Conservation (phyloP, 1,140 invertebrate species). For the Periplaneta americana region DNA sequence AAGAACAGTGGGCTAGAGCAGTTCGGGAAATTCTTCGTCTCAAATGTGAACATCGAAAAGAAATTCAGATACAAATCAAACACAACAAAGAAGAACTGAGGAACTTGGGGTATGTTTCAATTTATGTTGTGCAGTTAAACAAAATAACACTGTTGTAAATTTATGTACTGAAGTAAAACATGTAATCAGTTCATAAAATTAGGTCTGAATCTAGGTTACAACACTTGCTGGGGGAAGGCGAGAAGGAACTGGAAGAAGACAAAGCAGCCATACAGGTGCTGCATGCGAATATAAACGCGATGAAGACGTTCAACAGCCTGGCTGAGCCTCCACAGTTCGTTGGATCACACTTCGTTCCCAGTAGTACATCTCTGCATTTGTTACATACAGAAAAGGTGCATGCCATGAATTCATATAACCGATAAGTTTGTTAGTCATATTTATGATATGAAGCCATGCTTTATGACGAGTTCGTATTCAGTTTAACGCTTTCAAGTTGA, state of each 20-base stretch:
- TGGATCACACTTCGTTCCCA: neutral
- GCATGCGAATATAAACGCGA: neutral
- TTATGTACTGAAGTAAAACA: too few species aligned
- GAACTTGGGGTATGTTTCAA: constrained; percentile 31
- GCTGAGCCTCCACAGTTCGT: neutral
- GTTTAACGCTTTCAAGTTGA: too few species aligned
- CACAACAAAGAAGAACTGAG: constrained; percentile 40
- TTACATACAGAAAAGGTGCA: neutral
- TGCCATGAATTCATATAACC: too few species aligned
- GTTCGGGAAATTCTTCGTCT: constrained; percentile 46
- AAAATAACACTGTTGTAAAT: neutral
- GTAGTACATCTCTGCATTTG: neutral
- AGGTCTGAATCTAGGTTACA: neutral
- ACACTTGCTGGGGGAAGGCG: neutral
- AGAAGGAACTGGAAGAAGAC: neutral
- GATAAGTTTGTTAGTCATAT: too few species aligned
- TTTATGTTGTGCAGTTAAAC: neutral
- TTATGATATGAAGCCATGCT: too few species aligned
- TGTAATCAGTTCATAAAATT: too few species aligned
- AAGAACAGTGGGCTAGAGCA: constrained; percentile 50
- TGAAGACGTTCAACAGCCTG: neutral
- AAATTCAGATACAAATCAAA: constrained; percentile 40
- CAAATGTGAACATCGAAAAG: constrained; percentile 39
- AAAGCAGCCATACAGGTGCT: neutral
- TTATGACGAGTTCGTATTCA: too few species aligned